Evolutionary conservation across 2,888 invertebrate species (phyloP), one percentile per base, ranked within the genome.

Genomic region (Ischnus inquisitorius): DNA sequence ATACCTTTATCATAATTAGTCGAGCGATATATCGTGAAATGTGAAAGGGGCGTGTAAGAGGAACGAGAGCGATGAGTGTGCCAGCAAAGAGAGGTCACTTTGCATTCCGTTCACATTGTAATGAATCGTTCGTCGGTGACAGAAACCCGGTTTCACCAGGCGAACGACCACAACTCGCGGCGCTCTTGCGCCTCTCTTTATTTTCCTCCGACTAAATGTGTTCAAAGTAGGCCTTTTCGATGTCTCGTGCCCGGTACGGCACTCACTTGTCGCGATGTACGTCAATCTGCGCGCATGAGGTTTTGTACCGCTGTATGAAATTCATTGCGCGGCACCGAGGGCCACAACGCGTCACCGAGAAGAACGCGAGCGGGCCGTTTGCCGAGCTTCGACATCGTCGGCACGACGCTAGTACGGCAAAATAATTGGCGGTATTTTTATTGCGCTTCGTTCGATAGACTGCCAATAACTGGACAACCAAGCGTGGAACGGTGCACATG

Each of bases 91-190:
- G 60, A 76, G 60, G 64, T 72, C 43, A 77, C 28, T 83, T 77
- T 79, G 79, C 79, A 83, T 83, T 83, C 83, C 76, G 76, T 77
- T 77, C 67, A 54, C 79, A 77, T 76, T 62, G 67, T 72, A 60
- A 76, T 60, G 83, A 83, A 79, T 83, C 60, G 71, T 67, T 75
- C 64, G 41, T 39, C 76, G 57, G 51, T 72, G 79, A 79, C 83
- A 77, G 46, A 69, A 54, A 82, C 62, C 74, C 22, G 41, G 67
- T 82, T 82, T 82, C 78, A 74, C 72, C 82, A 67, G 71, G 43
- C 71, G 41, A 71, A 57, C 57, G 71, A 16, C 41, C 72, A 34
- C 34, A 72, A 43, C 54, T 54, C 41, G 71, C 41, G 14, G 22
- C 14, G 14, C 2, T 69, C 19, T 51, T 34, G 14, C 69, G 51